A percentile compares a stretch with the other conserved stretches of the same genome.
Conservation (phyloP, 2,797 vertebrate species). For the Bufotes viridis region DNA sequence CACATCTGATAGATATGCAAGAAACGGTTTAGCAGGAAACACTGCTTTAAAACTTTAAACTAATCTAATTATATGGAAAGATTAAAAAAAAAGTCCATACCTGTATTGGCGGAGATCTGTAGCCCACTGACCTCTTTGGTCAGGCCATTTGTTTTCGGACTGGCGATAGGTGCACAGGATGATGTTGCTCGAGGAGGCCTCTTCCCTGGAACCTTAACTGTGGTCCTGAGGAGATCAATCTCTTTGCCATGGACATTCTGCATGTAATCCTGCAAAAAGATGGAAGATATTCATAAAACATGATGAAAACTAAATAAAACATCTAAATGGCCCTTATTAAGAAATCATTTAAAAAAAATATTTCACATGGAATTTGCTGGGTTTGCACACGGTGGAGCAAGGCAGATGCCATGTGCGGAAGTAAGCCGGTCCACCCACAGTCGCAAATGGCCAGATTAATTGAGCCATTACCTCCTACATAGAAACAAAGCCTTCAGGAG, state of each 20-base stretch:
- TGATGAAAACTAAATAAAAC: neutral
- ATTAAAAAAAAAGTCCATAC: slow-evolving; percentile 70
- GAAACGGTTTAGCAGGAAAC: too few species aligned
- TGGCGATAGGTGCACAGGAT: slow-evolving; percentile 84
- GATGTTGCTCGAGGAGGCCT: slow-evolving; percentile 90
- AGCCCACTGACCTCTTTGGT: slow-evolving; percentile 92
- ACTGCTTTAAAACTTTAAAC: neutral
- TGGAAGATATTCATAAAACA: neutral
- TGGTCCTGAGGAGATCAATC: slow-evolving; percentile 94
- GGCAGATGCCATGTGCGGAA: too few species aligned
- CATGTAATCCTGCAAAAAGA: slow-evolving; percentile 87
- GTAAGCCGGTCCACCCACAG: too few species aligned
- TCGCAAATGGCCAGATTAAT: too few species aligned
- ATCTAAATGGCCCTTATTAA: neutral
- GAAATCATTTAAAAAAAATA: too few species aligned
- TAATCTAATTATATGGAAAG: neutral
- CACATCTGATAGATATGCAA: too few species aligned
- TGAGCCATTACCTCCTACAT: too few species aligned
- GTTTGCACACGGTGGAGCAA: too few species aligned
- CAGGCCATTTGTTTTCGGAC: slow-evolving; percentile 91
- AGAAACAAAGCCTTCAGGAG: neutral
- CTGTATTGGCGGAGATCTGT: slow-evolving; percentile 87
- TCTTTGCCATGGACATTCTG: slow-evolving; percentile 98
- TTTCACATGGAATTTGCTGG: neutral
- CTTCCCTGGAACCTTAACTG: slow-evolving; percentile 94